Evolutionary conservation across 1,140 invertebrate genomes (phyloP).

Genomic region (Hyles euphorbiae): DNA sequence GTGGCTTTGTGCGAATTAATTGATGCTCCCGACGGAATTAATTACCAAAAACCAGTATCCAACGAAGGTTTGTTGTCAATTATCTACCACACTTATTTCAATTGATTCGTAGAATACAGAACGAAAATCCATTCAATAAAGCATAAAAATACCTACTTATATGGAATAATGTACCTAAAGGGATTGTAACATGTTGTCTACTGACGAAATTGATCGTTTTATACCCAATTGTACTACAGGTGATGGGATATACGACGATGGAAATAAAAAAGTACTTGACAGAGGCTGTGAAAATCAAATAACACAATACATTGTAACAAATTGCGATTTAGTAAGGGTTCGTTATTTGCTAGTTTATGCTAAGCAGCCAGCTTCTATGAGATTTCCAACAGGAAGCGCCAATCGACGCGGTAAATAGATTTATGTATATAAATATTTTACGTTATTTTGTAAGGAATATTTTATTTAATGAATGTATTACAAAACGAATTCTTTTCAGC

Average conservation of each 20-base stretch:
- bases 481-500: slow-evolving; percentile 33
- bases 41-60: slow-evolving; percentile 59
- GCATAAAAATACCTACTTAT: too few species aligned
- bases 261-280: slow-evolving; percentile 32
- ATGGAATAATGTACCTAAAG: too few species aligned
- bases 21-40: slow-evolving; percentile 79
- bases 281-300: slow-evolving; percentile 74
- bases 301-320: slow-evolving; percentile 85
- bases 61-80: slow-evolving; percentile 44
- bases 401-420: slow-evolving; percentile 48
- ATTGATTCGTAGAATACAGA: neutral
- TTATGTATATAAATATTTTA: too few species aligned
- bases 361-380: slow-evolving; percentile 62
- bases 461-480: slow-evolving; percentile 1
- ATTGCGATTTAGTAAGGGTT: slow-evolving; percentile 85
- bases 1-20: slow-evolving; percentile 88
- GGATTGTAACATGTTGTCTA: too few species aligned
- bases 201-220: too few species aligned
- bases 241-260: slow-evolving; percentile 39
- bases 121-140: neutral
- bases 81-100: neutral
- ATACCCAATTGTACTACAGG: slow-evolving; percentile 21
- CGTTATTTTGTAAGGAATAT: neutral
- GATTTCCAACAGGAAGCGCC: slow-evolving; percentile 40
- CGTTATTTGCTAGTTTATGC: slow-evolving; percentile 87